Percentiles rank a stretch among this genome's conserved stretches.
Evolutionary conservation across 2,797 vertebrate genomes (phyloP).

Genomic region (Esox lucius): DNA sequence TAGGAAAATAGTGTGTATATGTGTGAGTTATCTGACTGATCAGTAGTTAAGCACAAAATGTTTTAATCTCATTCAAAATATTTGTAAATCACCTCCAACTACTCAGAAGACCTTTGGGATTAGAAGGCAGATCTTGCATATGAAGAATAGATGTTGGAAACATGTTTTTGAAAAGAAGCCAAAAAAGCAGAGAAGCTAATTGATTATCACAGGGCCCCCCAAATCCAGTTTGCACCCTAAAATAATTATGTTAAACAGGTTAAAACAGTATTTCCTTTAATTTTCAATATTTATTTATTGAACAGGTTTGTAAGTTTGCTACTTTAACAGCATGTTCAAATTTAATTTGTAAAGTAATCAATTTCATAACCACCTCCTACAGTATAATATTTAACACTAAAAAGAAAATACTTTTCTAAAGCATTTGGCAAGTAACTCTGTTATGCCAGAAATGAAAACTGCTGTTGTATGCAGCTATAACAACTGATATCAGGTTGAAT

Average conservation of each 20-base stretch:
- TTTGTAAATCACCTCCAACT: constrained; percentile 47
- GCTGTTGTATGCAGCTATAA: not conserved
- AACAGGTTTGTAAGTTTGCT: constrained; percentile 1
- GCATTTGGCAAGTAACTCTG: not conserved
- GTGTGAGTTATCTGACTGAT: not conserved
- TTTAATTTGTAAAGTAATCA: not conserved
- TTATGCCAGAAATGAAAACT: not conserved
- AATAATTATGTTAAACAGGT: constrained; percentile 51
- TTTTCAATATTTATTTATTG: constrained; percentile 44
- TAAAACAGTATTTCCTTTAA: constrained; percentile 63
- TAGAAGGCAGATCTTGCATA: constrained; percentile 31
- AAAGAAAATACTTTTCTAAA: not conserved
- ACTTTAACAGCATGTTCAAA: not conserved
- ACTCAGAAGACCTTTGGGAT: constrained; percentile 49
- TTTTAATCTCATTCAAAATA: constrained; percentile 45
- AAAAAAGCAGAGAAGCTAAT: constrained; percentile 54
- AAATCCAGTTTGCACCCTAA: constrained; percentile 58
- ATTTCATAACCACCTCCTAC: not conserved
- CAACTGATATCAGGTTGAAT: not conserved
- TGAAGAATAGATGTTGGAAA: constrained; percentile 26
- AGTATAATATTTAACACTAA: too few species aligned
- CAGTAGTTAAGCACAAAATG: not conserved
- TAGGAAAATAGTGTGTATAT: not conserved
- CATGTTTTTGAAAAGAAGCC: constrained; percentile 29
- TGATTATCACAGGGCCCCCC: constrained; percentile 69